Evolutionary conservation across 2,888 invertebrate genomes (phyloP), one percentile per base, ranked within the genome.

Genomic region (Melangyna quadrimaculata): DNA sequence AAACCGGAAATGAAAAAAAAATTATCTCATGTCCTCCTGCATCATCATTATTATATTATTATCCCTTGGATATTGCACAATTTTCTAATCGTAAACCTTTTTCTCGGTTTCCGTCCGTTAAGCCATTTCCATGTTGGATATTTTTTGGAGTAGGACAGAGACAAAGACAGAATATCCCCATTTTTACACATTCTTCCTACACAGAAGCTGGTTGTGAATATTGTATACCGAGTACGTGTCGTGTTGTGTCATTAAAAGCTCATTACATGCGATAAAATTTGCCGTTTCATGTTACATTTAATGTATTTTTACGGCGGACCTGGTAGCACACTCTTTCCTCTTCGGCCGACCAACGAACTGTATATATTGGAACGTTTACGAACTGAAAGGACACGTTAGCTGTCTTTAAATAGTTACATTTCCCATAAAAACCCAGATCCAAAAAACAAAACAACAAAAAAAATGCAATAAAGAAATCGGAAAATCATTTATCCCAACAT

Each of bases 171-270:
- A 63, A 45, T 43, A 35, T 63, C 43, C 37, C n/a, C n/a, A n/a
- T n/a, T 40, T 22, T n/a, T 63, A 19, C 1, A 61, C 24, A 10
- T 22, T 12, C 43, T 45, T 43, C 48, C 9, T 10, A 22, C 40
- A 69, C 19, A 14, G 43, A 27, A 27, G 6, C 27, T n/a, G n/a
- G 59, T 10, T 51, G n/a, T n/a, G 22, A 40, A 51, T 24, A 51
- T 24, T 51, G 14, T 7, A 51, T 17, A 17, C 7, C 7, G n/a
- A 9, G 40, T 78, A 65, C 79, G 74, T 82, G 63, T 78, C 40
- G 61, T 74, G 65, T 70, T 83, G 78, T 57, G 55, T 65, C 78
- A 78, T 83, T 83, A 83, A 83, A 83, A 78, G 83, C 83, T 78
- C 78, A 78, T 83, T 83, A 78, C 78, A 78, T 59, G 73, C 73